A percentile compares a stretch with the other conserved stretches of the same genome.
These are phyloP conservation scores for Desmophyllum pertusum DNA, from an alignment of 92 coral and sea anemone genomes.

Conservation along the genomic window DNA sequence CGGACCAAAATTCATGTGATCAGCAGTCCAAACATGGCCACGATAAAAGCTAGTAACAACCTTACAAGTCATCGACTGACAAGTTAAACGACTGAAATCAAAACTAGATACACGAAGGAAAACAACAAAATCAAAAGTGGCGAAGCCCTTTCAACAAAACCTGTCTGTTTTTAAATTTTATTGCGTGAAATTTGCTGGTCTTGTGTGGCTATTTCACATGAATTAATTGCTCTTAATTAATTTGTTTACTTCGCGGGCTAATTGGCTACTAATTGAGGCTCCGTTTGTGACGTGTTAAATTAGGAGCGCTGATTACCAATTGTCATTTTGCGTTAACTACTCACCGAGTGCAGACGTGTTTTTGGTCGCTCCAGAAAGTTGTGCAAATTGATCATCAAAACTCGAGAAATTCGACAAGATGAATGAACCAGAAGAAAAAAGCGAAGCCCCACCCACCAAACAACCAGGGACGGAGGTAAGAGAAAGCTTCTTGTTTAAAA, in stretches of 20 bases:
- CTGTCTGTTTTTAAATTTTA: neutral
- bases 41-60: neutral
- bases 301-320: neutral
- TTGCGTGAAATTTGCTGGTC: neutral
- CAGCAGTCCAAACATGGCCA: neutral
- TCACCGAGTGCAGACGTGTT: constrained; percentile 36
- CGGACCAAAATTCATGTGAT: neutral
- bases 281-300: constrained; percentile 14
- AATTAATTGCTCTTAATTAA: neutral
- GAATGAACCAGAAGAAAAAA: neutral
- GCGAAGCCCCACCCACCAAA: neutral
- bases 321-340: constrained; percentile 4
- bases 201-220: neutral
- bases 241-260: neutral
- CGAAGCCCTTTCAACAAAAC: neutral
- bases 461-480: constrained; percentile 14
- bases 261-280: neutral
- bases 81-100: neutral
- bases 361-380: constrained; percentile 17
- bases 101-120: neutral
- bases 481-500: neutral
- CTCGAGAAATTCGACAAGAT: neutral
- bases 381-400: neutral
- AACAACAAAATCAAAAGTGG: neutral
- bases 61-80: neutral